phyloP scores from a whole-genome alignment of 2,888 invertebrate species.

The Dendrolimus houi region DNA sequence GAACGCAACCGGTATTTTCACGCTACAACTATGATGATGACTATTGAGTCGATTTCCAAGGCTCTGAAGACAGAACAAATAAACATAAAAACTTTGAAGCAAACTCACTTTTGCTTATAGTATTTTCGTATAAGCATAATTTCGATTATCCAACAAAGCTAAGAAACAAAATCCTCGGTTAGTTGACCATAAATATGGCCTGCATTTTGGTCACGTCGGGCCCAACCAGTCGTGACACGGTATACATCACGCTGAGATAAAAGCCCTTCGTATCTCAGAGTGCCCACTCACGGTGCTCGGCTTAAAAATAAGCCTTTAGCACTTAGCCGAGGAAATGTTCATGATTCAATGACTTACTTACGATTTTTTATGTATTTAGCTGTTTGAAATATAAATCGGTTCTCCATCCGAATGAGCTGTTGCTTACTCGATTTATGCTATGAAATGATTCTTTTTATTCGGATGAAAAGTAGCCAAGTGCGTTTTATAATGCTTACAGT shows the following conservation, averaged over 20 bases:
- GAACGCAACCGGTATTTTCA: too few species aligned
- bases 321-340: not conserved
- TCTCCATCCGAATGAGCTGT: too few species aligned
- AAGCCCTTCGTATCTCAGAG: slow-evolving; percentile 43
- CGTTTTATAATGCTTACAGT: too few species aligned
- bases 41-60: too few species aligned
- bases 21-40: too few species aligned
- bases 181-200: slow-evolving; percentile 46
- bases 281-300: slow-evolving; percentile 36
- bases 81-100: too few species aligned
- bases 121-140: too few species aligned
- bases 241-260: slow-evolving; percentile 68
- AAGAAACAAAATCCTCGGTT: slow-evolving; percentile 16
- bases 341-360: not conserved
- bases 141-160: not conserved
- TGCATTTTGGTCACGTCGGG: slow-evolving; percentile 67
- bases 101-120: too few species aligned
- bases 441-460: too few species aligned
- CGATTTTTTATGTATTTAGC: not conserved
- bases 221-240: slow-evolving; percentile 57
- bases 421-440: too few species aligned
- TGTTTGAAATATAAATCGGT: not conserved
- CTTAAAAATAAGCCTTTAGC: not conserved
- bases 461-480: too few species aligned
- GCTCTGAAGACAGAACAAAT: too few species aligned